phyloP scores from a whole-genome alignment of 1,140 invertebrate species.

The Aphaenogaster rudis region DNA sequence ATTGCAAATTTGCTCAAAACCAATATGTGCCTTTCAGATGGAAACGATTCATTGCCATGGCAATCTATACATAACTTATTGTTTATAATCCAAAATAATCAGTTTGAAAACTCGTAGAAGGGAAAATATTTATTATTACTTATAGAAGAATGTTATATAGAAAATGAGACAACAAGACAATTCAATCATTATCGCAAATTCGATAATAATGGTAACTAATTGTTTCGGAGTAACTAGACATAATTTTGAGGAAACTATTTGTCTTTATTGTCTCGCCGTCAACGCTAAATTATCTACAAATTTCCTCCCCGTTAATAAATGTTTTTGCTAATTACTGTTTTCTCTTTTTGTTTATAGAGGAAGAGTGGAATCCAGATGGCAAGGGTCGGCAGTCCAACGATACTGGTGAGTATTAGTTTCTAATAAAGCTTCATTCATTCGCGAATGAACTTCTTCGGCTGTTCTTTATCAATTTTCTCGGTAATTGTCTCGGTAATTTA shows the following conservation, averaged over 20 bases:
- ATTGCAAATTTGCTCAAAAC: slow-evolving; percentile 50
- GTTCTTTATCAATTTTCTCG: background rate
- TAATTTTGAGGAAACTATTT: background rate
- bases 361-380: slow-evolving; percentile 87
- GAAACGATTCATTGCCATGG: background rate
- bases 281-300: background rate
- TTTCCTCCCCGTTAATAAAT: background rate
- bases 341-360: slow-evolving; percentile 83
- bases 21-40: slow-evolving; percentile 11
- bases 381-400: slow-evolving; percentile 86
- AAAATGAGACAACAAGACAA: background rate
- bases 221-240: background rate
- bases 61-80: background rate
- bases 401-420: slow-evolving; percentile 81
- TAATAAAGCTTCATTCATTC: background rate
- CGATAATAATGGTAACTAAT: background rate
- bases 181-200: slow-evolving; percentile 3
- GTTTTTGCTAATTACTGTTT: slow-evolving; percentile 19
- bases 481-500: background rate
- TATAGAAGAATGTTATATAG: background rate
- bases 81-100: background rate
- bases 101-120: background rate
- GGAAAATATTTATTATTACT: background rate
- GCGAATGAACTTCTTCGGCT: background rate
- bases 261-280: background rate